Base-by-base conservation (phyloP, 2,888 invertebrate genomes). In the Bursaphelenchus okinawaensis region DNA sequence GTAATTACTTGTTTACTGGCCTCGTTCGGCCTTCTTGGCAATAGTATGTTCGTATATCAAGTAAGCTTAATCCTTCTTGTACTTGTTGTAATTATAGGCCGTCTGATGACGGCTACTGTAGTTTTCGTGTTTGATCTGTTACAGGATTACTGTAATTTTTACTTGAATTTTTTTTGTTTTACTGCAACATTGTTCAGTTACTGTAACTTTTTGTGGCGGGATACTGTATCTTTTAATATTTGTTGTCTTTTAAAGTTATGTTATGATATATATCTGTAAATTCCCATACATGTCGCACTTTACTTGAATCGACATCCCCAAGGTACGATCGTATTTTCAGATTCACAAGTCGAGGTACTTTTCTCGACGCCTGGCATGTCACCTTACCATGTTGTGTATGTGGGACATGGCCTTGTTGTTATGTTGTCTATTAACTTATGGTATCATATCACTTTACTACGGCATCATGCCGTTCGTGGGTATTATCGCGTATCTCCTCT, bases 341-440 rank as follows among this genome's bases (percentile, higher is more conserved):
- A 77, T 80, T 23, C 71, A 71, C 19, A 68, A 72, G 24, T 76
- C 79, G n/a, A 71, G 73, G 9, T 71, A 74, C 28, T 81, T 81
- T 66, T 81, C 81, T 6, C 75, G 72, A 51, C 75, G 81, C 0
- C 60, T 81, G 20, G 77, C 81, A 7, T 68, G 73, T 26, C 81
- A 81, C 65, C 57, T 81, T 52, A 69, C 71, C 20, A 77, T 79
- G 75, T 74, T 80, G 22, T 81, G 79, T 52, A 57, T 77, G 19
- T 81, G 79, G 79, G 81, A 81, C 62, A 75, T 76, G 55, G 72
- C 75, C 9, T 55, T 73, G 22, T 63, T 81, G 4, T 60, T 80
- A 9, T 75, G 75, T 16, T 81, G 81, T 63, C 67, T 81, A 8
- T 67, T 76, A 63, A 71, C 75, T 54, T 77, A 74, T 52, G 75